These are phyloP conservation scores for Gymnarchus niloticus DNA, from an alignment of 2,113 vertebrate genomes.

Conservation along the genomic window DNA sequence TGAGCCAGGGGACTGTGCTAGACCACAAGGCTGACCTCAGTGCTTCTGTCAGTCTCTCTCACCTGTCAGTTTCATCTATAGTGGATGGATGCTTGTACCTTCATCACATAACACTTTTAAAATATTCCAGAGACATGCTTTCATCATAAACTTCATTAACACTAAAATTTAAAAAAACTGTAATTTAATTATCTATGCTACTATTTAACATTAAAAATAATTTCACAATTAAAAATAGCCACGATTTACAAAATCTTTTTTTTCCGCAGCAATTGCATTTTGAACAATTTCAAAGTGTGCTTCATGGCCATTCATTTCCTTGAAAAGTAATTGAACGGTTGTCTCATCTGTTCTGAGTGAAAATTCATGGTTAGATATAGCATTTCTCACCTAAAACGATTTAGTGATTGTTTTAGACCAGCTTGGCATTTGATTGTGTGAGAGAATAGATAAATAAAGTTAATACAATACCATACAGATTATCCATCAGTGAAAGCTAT, in stretches of 20 bases:
- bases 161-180: not conserved
- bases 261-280: not conserved
- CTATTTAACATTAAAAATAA: not conserved
- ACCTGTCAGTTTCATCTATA: not conserved
- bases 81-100: not conserved
- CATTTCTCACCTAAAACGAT: not conserved
- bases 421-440: not conserved
- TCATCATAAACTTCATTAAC: not conserved
- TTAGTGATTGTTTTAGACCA: not conserved
- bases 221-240: not conserved
- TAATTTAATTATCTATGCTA: no score
- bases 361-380: not conserved
- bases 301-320: not conserved
- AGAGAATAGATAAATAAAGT: conserved; percentile 2
- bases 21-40: not conserved
- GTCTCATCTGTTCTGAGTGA: not conserved
- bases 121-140: not conserved
- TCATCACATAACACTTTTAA: not conserved
- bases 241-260: not conserved
- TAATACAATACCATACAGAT: not conserved
- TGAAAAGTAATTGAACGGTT: not conserved
- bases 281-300: not conserved
- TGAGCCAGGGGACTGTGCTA: not conserved
- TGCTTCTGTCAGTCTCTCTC: not conserved
- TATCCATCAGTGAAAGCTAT: not conserved